These are phyloP conservation scores for Tetragnatha montana DNA, from an alignment of 2,888 invertebrate species.

Conservation along the genomic window DNA sequence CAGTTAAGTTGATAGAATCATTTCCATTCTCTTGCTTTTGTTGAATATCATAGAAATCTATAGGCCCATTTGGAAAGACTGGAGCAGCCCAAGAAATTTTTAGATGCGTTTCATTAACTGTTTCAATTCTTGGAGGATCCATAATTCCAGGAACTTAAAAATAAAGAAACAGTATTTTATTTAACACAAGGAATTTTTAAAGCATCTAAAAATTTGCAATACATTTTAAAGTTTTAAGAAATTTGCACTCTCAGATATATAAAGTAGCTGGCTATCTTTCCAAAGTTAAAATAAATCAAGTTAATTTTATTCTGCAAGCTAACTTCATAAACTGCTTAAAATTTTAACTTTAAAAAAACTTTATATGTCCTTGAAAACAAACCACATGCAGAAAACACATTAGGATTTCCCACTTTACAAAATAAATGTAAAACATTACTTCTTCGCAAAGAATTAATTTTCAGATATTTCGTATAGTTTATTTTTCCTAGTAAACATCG, in stretches of 20 bases:
- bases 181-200: no score
- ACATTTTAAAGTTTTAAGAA: no score
- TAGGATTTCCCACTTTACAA: no score
- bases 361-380: no score
- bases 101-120: conserved; percentile 59
- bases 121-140: conserved; percentile 65
- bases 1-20: background rate
- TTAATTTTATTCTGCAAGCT: background rate
- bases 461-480: no score
- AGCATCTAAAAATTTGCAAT: no score
- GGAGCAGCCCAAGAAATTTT: conserved; percentile 62
- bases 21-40: conserved; percentile 27
- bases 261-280: background rate
- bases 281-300: background rate
- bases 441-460: no score
- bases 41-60: conserved; percentile 52
- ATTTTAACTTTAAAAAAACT: no score
- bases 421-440: no score
- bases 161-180: no score
- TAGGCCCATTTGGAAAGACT: conserved; percentile 55
- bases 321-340: background rate
- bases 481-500: no score
- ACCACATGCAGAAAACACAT: no score
- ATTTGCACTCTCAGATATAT: background rate
- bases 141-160: conserved; percentile 46